Percentiles rank a stretch among this genome's conserved stretches.
Evolutionary conservation across 2,113 vertebrate species (phyloP).

Genomic region (Hepsetus odoe): DNA sequence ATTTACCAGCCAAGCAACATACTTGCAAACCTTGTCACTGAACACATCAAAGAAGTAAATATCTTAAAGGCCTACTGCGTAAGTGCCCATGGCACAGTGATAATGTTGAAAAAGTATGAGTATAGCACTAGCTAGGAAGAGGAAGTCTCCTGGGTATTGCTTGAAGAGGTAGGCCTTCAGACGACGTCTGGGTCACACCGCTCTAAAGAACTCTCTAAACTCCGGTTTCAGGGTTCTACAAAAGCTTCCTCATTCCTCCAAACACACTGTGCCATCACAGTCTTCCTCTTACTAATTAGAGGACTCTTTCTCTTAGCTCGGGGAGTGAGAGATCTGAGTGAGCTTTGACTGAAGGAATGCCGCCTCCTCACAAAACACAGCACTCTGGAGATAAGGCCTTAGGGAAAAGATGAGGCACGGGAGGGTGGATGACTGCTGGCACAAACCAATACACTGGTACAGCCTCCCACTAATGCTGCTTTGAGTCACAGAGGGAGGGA

Average conservation of each 20-base stretch:
- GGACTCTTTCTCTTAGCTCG: constrained; percentile 6
- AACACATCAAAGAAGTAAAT: too few species aligned
- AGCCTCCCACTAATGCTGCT: constrained; percentile 21
- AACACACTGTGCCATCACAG: constrained; percentile 11
- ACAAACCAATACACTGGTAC: constrained; percentile 21
- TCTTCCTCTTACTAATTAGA: constrained; percentile 32
- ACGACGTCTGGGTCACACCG: not conserved
- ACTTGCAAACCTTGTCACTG: too few species aligned
- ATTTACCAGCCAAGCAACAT: too few species aligned
- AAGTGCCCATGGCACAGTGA: too few species aligned
- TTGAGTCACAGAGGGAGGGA: not conserved
- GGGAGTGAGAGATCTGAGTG: constrained; percentile 3
- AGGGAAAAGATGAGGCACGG: not conserved
- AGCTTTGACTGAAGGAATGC: constrained; percentile 14
- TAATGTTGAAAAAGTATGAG: too few species aligned
- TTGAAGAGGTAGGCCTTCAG: too few species aligned
- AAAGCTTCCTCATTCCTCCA: not conserved
- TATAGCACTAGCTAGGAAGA: too few species aligned
- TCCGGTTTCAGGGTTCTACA: not conserved
- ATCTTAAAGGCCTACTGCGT: too few species aligned
- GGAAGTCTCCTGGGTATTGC: too few species aligned
- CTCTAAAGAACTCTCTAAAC: not conserved
- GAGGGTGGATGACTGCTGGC: constrained; percentile 8
- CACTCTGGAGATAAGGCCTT: constrained; percentile 10
- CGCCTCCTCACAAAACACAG: constrained; percentile 20